Conservation (phyloP, 2,113 vertebrate genomes). For the Hippocampus comes region DNA sequence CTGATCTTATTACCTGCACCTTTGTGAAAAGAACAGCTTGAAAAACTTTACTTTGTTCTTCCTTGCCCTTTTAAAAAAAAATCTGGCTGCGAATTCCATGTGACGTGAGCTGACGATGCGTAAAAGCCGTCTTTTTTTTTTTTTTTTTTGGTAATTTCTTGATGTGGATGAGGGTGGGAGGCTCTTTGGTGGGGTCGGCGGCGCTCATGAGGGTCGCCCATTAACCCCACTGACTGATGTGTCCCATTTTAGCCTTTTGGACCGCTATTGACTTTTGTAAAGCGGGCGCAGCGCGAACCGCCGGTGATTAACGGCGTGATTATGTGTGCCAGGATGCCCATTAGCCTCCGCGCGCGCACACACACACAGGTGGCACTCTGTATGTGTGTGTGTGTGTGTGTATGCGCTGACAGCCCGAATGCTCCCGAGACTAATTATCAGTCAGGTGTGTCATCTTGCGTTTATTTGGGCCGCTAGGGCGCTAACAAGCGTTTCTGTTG, state of each 20-base stretch:
- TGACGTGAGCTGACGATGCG: neutral
- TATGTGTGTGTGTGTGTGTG: slow-evolving; percentile 22
- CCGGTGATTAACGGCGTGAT: slow-evolving; percentile 61
- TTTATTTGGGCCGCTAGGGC: slow-evolving; percentile 65
- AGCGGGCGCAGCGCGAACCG: slow-evolving; percentile 9
- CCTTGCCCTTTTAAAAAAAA: neutral
- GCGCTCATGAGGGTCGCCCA: slow-evolving; percentile 21
- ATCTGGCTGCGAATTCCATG: neutral
- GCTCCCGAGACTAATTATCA: slow-evolving; percentile 69
- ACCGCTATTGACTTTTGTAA: slow-evolving; percentile 45
- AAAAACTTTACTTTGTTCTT: neutral
- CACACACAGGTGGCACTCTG: slow-evolving; percentile 10
- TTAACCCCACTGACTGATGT: slow-evolving; percentile 41
- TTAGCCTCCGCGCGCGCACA: slow-evolving; percentile 46
- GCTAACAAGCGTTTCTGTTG: slow-evolving; percentile 54
- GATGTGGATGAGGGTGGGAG: neutral
- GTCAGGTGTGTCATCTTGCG: slow-evolving; percentile 63
- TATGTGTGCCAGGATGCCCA: slow-evolving; percentile 63
- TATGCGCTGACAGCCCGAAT: slow-evolving; percentile 18
- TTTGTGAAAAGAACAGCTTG: neutral
- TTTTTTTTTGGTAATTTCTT: neutral
- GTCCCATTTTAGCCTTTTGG: slow-evolving; percentile 37
- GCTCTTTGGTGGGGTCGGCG: neutral
- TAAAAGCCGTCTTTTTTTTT: neutral
- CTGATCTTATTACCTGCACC: too few relatives aligned